Base-by-base conservation (phyloP, 2,113 vertebrate species). In the Esox niger region DNA sequence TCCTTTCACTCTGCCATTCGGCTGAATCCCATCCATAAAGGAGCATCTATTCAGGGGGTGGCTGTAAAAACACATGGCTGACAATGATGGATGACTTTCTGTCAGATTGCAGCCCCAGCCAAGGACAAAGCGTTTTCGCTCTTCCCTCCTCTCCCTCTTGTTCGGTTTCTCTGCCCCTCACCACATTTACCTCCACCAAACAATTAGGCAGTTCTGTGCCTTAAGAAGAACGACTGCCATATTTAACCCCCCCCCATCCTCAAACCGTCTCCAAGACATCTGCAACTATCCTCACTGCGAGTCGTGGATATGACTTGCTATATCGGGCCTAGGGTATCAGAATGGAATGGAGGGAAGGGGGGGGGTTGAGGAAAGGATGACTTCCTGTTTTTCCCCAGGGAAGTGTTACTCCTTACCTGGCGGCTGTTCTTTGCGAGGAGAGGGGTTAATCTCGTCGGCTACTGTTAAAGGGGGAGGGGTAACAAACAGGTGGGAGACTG, bases 361-460 rank as follows among this genome's bases (percentile, higher is more conserved):
- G 35, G 47, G 5, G 47, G 21, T 6, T 52, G 47, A 7, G n/a
- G 38, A 17, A 43, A 4, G 38, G 38, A n/a, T 52, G 2, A 52
- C 20, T 17, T 52, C 21, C 17, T 6, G 47, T 52, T 52, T n/a
- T 52, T n/a, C 47, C 62, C 61, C 23, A 26, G 0, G 65, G 62
- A 13, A 62, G 58, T 31, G 64, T 66, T 55, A 32, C 47, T 70
- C 64, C 94, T 96, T 95, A 95, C 94, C 94, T 97, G 92, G 83
- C 79, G 82, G 91, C 87, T 90, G 90, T 90, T 91, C 91, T 90
- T 90, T 89, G 89, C 91, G 87, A 91, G 90, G 91, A 91, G 81
- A 93, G 94, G 93, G 90, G 90, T 94, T 94, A 94, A 93, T 91
- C 91, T 95, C 93, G 88, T 93, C 91, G 87, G 93, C 93, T 95